Evolutionary conservation across 1,140 invertebrate genomes (phyloP).

Genomic region (Bombyx mandarina): DNA sequence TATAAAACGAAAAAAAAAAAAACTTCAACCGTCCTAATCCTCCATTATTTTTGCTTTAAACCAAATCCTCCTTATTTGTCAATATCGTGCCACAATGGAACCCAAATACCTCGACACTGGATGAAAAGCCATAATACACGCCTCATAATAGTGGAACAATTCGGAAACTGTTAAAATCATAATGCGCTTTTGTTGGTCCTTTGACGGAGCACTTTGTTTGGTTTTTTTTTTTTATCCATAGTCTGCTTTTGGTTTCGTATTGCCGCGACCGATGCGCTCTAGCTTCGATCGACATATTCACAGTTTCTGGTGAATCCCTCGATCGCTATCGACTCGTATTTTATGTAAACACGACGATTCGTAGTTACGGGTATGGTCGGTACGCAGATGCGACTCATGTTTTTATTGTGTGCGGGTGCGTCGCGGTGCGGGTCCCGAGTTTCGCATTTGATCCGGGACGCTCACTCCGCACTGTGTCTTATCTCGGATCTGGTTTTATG

Average conservation of each 20-base stretch:
- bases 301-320: constrained; percentile 44
- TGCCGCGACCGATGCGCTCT: constrained; percentile 25
- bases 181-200: constrained; percentile 59
- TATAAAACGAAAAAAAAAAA: constrained; percentile 28
- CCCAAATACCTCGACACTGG: constrained; percentile 63
- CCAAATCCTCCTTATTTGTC: constrained; percentile 68
- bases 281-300: constrained; percentile 40
- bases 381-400: constrained; percentile 59
- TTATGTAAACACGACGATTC: constrained; percentile 67
- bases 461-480: constrained; percentile 65
- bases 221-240: constrained; percentile 47
- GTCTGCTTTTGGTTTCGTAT: constrained; percentile 31
- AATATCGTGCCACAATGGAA: constrained; percentile 65
- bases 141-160: constrained; percentile 63
- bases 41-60: constrained; percentile 60
- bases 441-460: constrained; percentile 64
- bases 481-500: constrained; percentile 70
- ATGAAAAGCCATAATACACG: constrained; percentile 61
- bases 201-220: constrained; percentile 49
- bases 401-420: constrained; percentile 61
- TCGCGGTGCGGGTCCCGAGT: constrained; percentile 31
- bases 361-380: constrained; percentile 29
- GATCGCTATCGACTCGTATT: constrained; percentile 60
- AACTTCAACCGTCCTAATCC: constrained; percentile 44
- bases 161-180: constrained; percentile 67